Evolutionary conservation across 2,797 vertebrate species (phyloP), one percentile per base, ranked within the genome.

Genomic region (Zalophus californianus): DNA sequence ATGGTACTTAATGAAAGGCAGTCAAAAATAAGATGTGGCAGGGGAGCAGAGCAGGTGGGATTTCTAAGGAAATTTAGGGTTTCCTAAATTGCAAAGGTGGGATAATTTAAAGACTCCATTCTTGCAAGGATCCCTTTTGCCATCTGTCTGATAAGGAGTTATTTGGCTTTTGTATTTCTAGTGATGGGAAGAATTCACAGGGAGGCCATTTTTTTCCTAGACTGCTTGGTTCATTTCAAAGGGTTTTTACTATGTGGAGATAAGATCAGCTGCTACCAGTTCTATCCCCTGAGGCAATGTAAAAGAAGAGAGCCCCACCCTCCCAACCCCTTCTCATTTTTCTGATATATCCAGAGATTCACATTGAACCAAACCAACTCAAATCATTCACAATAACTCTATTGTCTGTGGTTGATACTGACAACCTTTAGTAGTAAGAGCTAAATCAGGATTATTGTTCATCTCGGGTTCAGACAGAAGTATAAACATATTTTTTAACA

Each of bases 31-130:
- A 89, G 16, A 75, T 1, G 5, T 38, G 20, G 21, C 20, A 4
- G 41, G 72, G 15, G 73, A 15, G 44, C 44, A 48, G 73, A 32
- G 27, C 44, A 50, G 73, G 4, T 77, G 73, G 64, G 20, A 20
- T 41, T 95, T 86, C 62, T 73, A 79, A 92, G 54, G 50, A 38
- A 85, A 60, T 52, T 91, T 94, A 84, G 35, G 29, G n/a, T 80
- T 91, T 82, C 54, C 50, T 60, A 91, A 83, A 60, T 27, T 91
- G 21, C 52, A 41, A 82, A 32, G 23, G 21, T 58, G 23, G 38
- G 32, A 60, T 18, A 44, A 73, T 35, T 60, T 83, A 87, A 5
- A 66, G 21, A 83, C 60, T 29, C 27, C 18, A 29, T 72, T 23
- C 29, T 85, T 66, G 35, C 38, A 80, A 73, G 38, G 62, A 44